Evolutionary conservation across 2,113 vertebrate species (phyloP).

Genomic region (Ciconia maguari): DNA sequence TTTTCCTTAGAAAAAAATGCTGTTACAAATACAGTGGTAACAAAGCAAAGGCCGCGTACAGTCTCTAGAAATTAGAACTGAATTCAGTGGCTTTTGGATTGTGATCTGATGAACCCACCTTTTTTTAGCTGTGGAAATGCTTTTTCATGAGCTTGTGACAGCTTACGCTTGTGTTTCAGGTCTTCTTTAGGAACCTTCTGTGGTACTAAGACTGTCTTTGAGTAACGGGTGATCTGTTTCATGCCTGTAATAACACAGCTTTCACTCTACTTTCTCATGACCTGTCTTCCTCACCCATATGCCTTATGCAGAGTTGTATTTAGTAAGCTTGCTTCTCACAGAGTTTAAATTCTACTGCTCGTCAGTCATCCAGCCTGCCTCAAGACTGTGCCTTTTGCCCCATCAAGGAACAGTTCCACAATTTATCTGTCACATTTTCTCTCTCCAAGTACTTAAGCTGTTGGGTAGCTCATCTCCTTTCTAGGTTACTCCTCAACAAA

Average conservation of each 20-base stretch:
- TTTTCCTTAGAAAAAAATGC: neutral
- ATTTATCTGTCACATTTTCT: neutral
- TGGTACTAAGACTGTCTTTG: neutral
- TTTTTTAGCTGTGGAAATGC: neutral
- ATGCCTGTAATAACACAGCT: neutral
- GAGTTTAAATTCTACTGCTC: neutral
- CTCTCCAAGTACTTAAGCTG: neutral
- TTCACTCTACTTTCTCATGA: neutral
- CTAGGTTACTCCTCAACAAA: neutral
- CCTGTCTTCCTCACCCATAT: accelerated
- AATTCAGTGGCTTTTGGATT: neutral
- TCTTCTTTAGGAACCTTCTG: neutral
- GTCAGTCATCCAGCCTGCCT: neutral
- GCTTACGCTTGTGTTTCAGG: neutral
- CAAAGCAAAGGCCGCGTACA: neutral
- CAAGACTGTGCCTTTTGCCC: neutral
- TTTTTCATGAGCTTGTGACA: neutral
- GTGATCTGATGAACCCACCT: neutral
- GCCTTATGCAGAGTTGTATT: neutral
- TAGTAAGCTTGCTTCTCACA: neutral
- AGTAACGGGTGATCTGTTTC: accelerated
- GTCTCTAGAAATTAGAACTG: neutral
- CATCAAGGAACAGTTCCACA: neutral
- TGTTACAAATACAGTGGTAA: neutral
- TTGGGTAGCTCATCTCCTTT: neutral